Evolutionary conservation across 2,888 invertebrate genomes (phyloP), one percentile per base, ranked within the genome.

Genomic region (Drosophila nr. medialis): DNA sequence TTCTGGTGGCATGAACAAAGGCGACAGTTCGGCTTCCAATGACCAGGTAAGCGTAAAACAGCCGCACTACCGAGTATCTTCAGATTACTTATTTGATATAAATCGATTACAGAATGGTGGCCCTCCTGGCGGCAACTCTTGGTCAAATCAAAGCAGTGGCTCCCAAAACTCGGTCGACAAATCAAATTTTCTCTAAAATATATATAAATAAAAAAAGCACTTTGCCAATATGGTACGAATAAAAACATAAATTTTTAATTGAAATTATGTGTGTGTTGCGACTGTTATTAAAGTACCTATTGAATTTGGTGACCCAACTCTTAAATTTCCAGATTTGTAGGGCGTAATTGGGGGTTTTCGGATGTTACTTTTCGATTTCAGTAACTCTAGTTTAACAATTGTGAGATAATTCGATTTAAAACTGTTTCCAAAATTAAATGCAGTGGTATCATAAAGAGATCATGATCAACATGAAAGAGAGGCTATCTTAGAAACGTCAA

Each of bases 91-190:
- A 42, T 50, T n/a, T n/a, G 6, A n/a, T 27, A 8, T 48, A 7
- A 30, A 27, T 36, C 2, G 29, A 29, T 79, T 81, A 1, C 65
- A 88, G 87, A 88, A 90, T 53, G 90, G 89, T 24, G 73, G 80
- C 32, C 54, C 73, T 10, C 64, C 75, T 24, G 70, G 72, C 10
- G 69, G 72, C 15, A 91, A 87, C 56, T 80, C 91, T 24, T 90
- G 90, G 90, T 90, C 91, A 24, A 87, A 91, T 74, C 91, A 91
- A 60, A 86, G 83, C 79, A 90, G 89, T 56, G 86, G 89, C 51
- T 89, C 90, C 13, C 87, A 87, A 69, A 86, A 86, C 54, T 80
- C 90, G 24, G 80, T 71, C 53, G 90, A 90, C 36, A 87, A 87
- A 78, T 76, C 88, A 21, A 87, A 90, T 69, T 90, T 82, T 81